Evolutionary conservation across 2,888 invertebrate genomes (phyloP).

Genomic region (Archaeoteleia sp.): DNA sequence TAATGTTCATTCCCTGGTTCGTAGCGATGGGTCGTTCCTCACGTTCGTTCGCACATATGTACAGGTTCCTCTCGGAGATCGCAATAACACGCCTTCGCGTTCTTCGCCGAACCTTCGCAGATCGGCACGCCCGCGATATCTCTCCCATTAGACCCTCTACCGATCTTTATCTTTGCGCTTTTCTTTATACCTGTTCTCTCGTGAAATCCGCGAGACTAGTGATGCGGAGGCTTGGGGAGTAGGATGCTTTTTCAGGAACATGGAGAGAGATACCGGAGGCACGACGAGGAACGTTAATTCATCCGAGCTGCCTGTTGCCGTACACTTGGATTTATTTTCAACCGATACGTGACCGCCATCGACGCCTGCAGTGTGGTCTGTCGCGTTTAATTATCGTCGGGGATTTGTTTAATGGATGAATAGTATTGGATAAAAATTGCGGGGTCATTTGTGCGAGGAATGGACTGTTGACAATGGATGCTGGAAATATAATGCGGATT

Average conservation of each 20-base stretch:
- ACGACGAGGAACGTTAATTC: slow-evolving; percentile 12
- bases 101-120: slow-evolving; percentile 44
- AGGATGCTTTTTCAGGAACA: neutral
- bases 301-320: neutral
- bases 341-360: slow-evolving; percentile 1
- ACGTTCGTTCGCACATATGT: slow-evolving; percentile 50
- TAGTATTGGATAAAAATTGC: slow-evolving; percentile 14
- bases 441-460: slow-evolving; percentile 1
- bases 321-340: slow-evolving; percentile 14
- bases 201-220: slow-evolving; percentile 38
- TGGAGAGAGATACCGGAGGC: neutral
- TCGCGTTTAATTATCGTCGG: slow-evolving; percentile 23
- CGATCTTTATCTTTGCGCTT: slow-evolving; percentile 56
- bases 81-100: slow-evolving; percentile 51
- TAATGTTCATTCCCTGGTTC: slow-evolving; percentile 60
- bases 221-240: slow-evolving; percentile 18
- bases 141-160: slow-evolving; percentile 49
- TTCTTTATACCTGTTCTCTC: slow-evolving; percentile 52
- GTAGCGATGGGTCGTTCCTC: slow-evolving; percentile 38
- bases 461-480: neutral
- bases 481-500: too few species aligned
- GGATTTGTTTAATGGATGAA: slow-evolving; percentile 15
- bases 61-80: slow-evolving; percentile 43
- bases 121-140: slow-evolving; percentile 52
- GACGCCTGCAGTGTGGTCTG: slow-evolving; percentile 10